Conservation (phyloP, 2,888 invertebrate species). For the Amblyteles armatorius region DNA sequence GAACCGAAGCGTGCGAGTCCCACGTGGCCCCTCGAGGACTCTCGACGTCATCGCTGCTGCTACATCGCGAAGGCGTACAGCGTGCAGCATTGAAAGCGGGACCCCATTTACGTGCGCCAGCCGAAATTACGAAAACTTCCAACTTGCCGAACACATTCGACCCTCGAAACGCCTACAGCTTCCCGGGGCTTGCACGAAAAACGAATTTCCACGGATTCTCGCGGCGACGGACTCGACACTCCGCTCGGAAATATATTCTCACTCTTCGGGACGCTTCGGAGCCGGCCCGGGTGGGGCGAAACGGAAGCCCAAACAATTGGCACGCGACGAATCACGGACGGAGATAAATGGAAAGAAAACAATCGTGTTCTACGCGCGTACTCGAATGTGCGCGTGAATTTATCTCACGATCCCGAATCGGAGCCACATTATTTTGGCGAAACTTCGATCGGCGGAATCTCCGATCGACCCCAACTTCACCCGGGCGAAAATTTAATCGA, state of each 20-base stretch:
- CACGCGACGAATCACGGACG: constrained; percentile 57
- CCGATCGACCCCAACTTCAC: no score
- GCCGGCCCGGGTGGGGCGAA: not conserved
- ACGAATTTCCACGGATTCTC: constrained; percentile 26
- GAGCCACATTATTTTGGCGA: not conserved
- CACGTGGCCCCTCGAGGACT: constrained; percentile 79
- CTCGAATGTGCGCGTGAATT: not conserved
- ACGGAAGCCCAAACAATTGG: constrained; percentile 52
- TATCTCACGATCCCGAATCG: constrained; percentile 33
- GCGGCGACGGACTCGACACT: constrained; percentile 24
- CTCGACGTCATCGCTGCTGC: constrained; percentile 79
- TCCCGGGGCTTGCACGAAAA: constrained; percentile 8
- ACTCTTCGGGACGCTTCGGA: constrained; percentile 5
- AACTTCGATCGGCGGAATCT: no score
- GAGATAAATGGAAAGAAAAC: constrained; percentile 64
- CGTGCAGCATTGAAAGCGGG: constrained; percentile 11
- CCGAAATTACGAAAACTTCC: constrained; percentile 65
- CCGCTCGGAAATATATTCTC: constrained; percentile 25
- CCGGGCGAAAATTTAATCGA: no score
- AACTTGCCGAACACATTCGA: not conserved
- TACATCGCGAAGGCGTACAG: constrained; percentile 56
- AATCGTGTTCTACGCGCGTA: not conserved
- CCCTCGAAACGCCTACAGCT: constrained; percentile 1
- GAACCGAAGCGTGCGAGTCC: constrained; percentile 72
- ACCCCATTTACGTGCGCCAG: constrained; percentile 42